Percentiles rank a stretch among this genome's conserved stretches.
These are phyloP conservation scores for Hemibagrus wyckioides DNA, from an alignment of 2,113 vertebrate species.

Conservation along the genomic window DNA sequence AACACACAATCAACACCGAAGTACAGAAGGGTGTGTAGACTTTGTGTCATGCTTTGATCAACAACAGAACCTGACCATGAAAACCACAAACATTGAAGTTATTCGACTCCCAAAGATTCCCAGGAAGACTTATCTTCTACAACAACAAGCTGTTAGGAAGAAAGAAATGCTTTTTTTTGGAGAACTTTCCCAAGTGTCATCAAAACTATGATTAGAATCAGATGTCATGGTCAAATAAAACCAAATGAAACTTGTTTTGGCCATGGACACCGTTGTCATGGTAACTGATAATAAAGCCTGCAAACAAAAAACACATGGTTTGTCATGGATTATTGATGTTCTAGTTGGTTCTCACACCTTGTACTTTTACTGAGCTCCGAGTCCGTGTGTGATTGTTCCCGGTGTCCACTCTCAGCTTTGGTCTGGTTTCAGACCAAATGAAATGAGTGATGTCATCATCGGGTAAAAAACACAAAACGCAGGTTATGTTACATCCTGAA, in stretches of 20 bases:
- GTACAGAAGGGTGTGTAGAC: conserved; percentile 25
- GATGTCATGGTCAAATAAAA: neutral
- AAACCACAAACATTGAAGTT: neutral
- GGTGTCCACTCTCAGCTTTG: too few relatives aligned
- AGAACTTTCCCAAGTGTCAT: neutral
- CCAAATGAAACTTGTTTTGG: neutral
- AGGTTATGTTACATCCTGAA: too few relatives aligned
- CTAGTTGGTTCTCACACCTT: neutral
- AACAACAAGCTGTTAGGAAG: neutral
- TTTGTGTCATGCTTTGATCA: neutral
- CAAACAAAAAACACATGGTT: neutral
- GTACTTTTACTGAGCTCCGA: too few relatives aligned
- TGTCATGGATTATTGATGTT: neutral
- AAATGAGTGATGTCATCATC: neutral
- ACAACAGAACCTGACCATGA: neutral
- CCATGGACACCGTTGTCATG: neutral
- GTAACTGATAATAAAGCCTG: neutral
- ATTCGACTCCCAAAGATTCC: neutral
- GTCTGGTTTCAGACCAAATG: too few relatives aligned
- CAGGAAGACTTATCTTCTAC: neutral
- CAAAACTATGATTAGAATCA: neutral
- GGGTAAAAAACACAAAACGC: neutral
- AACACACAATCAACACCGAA: conserved; percentile 12
- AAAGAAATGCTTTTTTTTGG: neutral
- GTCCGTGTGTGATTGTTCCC: too few relatives aligned